A percentile compares a stretch with the other conserved stretches of the same genome.
phyloP scores from a whole-genome alignment of 2,888 invertebrate species.

The Orthosia cruda region DNA sequence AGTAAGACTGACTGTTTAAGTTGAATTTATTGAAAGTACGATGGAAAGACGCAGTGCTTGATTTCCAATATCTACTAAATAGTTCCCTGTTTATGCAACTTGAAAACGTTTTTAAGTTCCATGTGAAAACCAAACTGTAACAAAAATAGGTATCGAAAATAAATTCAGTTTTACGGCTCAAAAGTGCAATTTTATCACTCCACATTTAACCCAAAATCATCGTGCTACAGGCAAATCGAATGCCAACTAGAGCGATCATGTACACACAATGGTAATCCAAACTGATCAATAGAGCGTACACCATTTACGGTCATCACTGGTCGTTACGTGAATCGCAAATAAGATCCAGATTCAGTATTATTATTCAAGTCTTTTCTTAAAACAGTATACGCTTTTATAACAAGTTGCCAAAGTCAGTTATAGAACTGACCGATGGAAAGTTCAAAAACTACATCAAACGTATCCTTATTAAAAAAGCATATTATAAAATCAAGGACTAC shows the following conservation, averaged over 20 bases:
- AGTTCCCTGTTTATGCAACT: background rate
- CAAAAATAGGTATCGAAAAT: background rate
- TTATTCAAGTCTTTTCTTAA: too few species aligned
- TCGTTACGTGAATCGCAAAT: conserved; percentile 66
- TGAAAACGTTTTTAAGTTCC: background rate
- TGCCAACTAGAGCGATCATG: conserved; percentile 38
- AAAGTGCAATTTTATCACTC: conserved; percentile 13
- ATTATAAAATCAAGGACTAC: too few species aligned
- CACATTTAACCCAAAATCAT: conserved; percentile 31
- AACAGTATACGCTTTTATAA: too few species aligned
- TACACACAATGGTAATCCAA: conserved; percentile 57
- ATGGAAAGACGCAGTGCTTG: too few species aligned
- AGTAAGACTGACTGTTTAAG: too few species aligned
- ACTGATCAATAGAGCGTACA: conserved; percentile 58
- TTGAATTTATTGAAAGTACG: too few species aligned
- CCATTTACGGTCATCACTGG: conserved; percentile 57
- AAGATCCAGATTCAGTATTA: conserved; percentile 63
- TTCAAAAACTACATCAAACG: too few species aligned
- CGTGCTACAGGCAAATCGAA: conserved; percentile 35
- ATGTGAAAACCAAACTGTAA: background rate
- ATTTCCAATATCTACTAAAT: too few species aligned
- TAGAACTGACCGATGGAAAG: too few species aligned
- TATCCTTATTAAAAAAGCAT: too few species aligned
- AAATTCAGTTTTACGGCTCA: conserved; percentile 10
- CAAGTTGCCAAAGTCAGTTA: too few species aligned